A percentile compares a stretch with the other conserved stretches of the same genome.
Evolutionary conservation across 2,113 vertebrate genomes (phyloP).

Genomic region (Arothron firmamentum): DNA sequence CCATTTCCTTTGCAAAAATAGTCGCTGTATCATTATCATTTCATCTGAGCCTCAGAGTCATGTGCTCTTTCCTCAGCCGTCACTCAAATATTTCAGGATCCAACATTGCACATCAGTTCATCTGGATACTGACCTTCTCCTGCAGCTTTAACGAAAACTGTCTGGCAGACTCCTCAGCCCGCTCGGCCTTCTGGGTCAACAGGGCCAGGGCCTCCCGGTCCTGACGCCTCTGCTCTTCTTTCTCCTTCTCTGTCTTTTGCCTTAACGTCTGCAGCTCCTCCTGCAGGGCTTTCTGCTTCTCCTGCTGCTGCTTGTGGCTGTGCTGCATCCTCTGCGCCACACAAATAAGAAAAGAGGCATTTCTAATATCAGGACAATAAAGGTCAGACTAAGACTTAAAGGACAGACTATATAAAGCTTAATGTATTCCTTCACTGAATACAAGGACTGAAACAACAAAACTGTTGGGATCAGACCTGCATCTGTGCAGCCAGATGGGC

Average conservation of each 20-base stretch:
- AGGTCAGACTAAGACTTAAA: neutral
- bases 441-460: too few species aligned
- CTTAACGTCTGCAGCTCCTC: conserved; percentile 76
- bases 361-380: neutral
- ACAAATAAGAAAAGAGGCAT: neutral
- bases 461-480: conserved; percentile 65
- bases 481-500: conserved; percentile 74
- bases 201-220: conserved; percentile 74
- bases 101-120: neutral
- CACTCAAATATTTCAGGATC: neutral
- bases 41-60: neutral
- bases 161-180: conserved; percentile 73
- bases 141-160: conserved; percentile 74
- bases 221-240: conserved; percentile 72
- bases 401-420: too few species aligned
- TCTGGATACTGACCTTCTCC: conserved; percentile 78
- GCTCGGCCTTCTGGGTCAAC: conserved; percentile 80
- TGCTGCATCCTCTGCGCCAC: conserved; percentile 79
- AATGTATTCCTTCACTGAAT: too few species aligned
- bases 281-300: conserved; percentile 71
- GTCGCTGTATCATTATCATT: neutral
- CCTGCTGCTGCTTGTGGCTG: conserved; percentile 72
- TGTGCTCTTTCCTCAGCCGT: neutral
- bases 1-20: neutral
- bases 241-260: conserved; percentile 71